Percentiles rank a stretch among this genome's conserved stretches.
Conservation (phyloP, 2,888 invertebrate genomes). For the Papilio elwesi region DNA sequence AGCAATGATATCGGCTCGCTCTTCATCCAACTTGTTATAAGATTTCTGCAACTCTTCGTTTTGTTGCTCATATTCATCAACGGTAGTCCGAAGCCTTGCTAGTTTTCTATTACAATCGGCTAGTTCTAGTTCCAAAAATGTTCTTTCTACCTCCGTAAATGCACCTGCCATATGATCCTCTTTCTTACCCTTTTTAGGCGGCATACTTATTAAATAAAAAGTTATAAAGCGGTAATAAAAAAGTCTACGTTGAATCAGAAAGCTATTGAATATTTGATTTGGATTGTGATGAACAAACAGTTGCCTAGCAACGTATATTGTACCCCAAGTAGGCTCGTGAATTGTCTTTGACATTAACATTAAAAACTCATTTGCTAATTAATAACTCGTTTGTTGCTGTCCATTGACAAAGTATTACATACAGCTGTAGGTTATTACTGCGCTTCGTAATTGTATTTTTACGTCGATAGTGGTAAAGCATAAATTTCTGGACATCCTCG, state of each 20-base stretch:
- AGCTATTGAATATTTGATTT: constrained; percentile 45
- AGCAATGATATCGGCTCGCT: constrained; percentile 92
- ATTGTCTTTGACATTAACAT: neutral
- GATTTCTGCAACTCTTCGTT: constrained; percentile 87
- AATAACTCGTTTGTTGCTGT: neutral
- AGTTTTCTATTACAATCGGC: constrained; percentile 92
- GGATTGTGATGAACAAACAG: constrained; percentile 50
- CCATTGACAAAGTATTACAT: neutral
- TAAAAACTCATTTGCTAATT: neutral
- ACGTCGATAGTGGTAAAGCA: too few species aligned
- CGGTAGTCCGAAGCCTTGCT: constrained; percentile 86
- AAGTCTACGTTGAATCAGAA: neutral
- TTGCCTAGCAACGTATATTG: constrained; percentile 46
- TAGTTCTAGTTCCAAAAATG: constrained; percentile 92
- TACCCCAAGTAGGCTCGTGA: neutral
- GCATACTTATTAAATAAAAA: constrained; percentile 54
- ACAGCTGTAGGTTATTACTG: neutral
- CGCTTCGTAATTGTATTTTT: too few species aligned
- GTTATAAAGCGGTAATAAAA: constrained; percentile 11
- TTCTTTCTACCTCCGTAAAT: constrained; percentile 90
- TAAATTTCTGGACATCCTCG: too few species aligned
- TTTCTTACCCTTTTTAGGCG: constrained; percentile 73
- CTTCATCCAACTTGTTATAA: constrained; percentile 89
- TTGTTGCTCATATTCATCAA: constrained; percentile 88
- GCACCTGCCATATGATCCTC: constrained; percentile 64